Base-by-base conservation (phyloP, 2,113 vertebrate genomes). In the Gnathonemus longibarbis region DNA sequence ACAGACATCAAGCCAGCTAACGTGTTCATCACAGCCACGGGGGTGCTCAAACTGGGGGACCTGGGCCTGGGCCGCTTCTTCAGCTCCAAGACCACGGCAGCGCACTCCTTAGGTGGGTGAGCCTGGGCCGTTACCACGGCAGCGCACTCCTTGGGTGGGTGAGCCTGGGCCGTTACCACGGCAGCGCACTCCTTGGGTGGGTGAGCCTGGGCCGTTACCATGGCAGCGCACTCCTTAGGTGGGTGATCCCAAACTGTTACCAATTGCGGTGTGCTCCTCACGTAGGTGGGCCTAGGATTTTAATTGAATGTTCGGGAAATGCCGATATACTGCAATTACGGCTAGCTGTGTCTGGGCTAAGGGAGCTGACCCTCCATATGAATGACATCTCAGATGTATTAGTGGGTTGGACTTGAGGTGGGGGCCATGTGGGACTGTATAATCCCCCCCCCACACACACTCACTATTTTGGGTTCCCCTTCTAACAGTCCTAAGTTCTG, bases 1-100 rank as follows among this genome's bases (percentile, higher is more conserved):
- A 15, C 94, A 97, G 97, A 97, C 94, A 97, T 97, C 95, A 97
- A 97, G 92, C 97, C 97, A 9, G 97, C 97, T 91, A 97, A 97
- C 0, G 97, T 97, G 93, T 97, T 97, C 93, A 97, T 97, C 93
- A 97, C 97, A 15, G 97, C 97, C 89, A 96, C 96, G 0, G 97
- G 97, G 87, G 94, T 96, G 49, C 97, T 97, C 93, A 97, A 97
- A 92, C 96, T 97, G 35, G 97, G 97, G 17, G 97, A 97, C 93
- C 96, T 97, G 0, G 97, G 97, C 88, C 94, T 97, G 88, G 97
- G 97, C 9, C 97, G 97, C 0, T 97, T 97, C 92, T 97, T 97
- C 58, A 97, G 97, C 90, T 97, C 97, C 0, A 97, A 97, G 95
- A 97, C 97, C 93, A 97, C 97, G 0, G 97, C 96, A 3, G 97